Evolutionary conservation across 1,140 invertebrate genomes (phyloP), one percentile per base, ranked within the genome.

Genomic region (Ceratina japonica): DNA sequence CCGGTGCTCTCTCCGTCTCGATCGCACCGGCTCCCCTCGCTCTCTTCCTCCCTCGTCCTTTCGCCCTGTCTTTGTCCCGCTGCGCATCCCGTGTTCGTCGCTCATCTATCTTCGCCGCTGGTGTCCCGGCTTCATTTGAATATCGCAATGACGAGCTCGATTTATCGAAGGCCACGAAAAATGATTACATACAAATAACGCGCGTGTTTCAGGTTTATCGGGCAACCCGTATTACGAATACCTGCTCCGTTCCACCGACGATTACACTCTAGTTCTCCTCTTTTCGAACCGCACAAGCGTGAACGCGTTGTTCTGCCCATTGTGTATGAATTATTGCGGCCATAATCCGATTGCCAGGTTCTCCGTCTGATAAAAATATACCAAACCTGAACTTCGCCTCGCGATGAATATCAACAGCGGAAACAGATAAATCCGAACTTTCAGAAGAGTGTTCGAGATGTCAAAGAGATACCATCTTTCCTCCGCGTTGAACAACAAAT

Each of bases 151-250:
- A 78, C 75, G 75, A 49, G 54, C 75, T 27, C 75, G 59, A 78
- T 72, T 72, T 72, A 78, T 64, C 75, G 75, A 78, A 78, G 75
- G 75, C 58, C 75, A 24, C 31, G 51, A 63, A 77, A 72, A 77
- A 44, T 56, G 49, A 72, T 78, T 63, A 58, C 69, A 54, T 52
- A 64, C 4, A 20, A 24, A 31, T 15, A 27, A 37, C 15, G 52
- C 68, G 24, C 44, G 68, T 77, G 59, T 72, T 71, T 54, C 20
- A 49, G 16, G 10, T 27, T 20, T 77, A 63, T 63, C 75, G 27
- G 27, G 3, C 0, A 44, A 24, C 20, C 66, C 20, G 20, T 52
- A 65, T 44, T 22, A 37, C 62, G 4, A 7, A 2, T 22, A 27
- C 22, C 51, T 18, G 8, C 51, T 20, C 12, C 16, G 16, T 61